phyloP scores from a whole-genome alignment of 2,888 invertebrate species.

The Calliphora vomitoria region DNA sequence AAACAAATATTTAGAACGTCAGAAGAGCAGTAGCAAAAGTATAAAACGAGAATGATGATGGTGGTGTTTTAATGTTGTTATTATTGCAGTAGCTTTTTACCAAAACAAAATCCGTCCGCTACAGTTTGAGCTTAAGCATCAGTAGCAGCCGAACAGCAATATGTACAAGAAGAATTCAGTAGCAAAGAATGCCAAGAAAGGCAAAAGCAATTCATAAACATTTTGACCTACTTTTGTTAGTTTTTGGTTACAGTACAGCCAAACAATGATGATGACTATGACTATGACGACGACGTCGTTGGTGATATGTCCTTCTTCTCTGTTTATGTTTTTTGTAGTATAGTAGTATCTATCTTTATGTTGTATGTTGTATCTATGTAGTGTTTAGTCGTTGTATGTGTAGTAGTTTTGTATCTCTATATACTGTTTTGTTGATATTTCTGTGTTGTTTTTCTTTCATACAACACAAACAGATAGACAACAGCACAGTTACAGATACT shows the following conservation, averaged over 20 bases:
- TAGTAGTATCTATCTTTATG: constrained; percentile 24
- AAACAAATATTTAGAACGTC: constrained; percentile 42
- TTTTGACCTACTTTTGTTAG: constrained; percentile 74
- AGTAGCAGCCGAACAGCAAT: constrained; percentile 3
- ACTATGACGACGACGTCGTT: constrained; percentile 9
- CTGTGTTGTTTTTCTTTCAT: constrained; percentile 18
- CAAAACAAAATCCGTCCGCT: constrained; percentile 38
- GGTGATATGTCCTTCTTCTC: constrained; percentile 60
- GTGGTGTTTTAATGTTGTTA: constrained; percentile 14
- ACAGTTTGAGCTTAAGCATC: constrained; percentile 29
- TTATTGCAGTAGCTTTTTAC: constrained; percentile 17
- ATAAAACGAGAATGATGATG: not conserved
- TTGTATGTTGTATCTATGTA: constrained; percentile 25
- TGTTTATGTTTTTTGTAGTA: constrained; percentile 36
- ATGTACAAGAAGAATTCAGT: constrained; percentile 12
- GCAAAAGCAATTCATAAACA: constrained; percentile 74
- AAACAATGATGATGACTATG: constrained; percentile 33
- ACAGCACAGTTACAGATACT: not conserved
- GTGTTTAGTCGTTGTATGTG: constrained; percentile 7
- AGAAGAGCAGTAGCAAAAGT: constrained; percentile 2
- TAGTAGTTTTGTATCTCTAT: constrained; percentile 23
- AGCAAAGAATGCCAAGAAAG: constrained; percentile 46
- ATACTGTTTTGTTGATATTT: constrained; percentile 37
- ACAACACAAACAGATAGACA: constrained; percentile 14
- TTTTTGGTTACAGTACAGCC: constrained; percentile 39